phyloP scores from a whole-genome alignment of 1,140 invertebrate genomes.

The Coelopa frigida region DNA sequence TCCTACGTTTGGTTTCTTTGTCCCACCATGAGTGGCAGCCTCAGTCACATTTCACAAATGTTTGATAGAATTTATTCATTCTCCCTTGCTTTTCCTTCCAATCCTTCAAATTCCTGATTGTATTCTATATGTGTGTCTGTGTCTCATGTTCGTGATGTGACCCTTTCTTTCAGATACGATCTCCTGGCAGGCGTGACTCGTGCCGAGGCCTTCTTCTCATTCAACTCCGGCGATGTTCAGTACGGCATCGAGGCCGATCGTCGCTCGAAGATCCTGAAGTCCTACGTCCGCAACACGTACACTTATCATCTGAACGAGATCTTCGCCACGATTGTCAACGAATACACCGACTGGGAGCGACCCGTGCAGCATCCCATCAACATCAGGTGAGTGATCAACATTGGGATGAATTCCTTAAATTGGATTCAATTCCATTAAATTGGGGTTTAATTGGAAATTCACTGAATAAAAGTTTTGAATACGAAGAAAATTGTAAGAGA shows the following conservation, averaged over 20 bases:
- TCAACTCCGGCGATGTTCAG: slow-evolving; percentile 84
- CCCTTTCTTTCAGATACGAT: slow-evolving; percentile 80
- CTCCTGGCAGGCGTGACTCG: slow-evolving; percentile 88
- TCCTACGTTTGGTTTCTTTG: too few species aligned
- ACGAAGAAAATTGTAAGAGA: too few species aligned
- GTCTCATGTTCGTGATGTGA: slow-evolving; percentile 4
- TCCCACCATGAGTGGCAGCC: too few species aligned
- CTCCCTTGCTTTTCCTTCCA: slow-evolving; percentile 4
- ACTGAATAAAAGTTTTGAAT: too few species aligned
- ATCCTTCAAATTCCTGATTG: neutral
- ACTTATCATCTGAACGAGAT: slow-evolving; percentile 79
- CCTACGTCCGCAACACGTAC: slow-evolving; percentile 89
- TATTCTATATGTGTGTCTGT: neutral
- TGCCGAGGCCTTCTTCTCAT: slow-evolving; percentile 78
- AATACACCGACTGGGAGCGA: slow-evolving; percentile 95
- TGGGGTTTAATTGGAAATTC: slow-evolving; percentile 3
- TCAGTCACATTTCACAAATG: too few species aligned
- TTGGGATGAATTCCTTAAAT: neutral
- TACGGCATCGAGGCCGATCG: slow-evolving; percentile 85
- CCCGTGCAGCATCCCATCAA: slow-evolving; percentile 88
- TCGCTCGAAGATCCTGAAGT: slow-evolving; percentile 81
- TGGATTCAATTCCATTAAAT: neutral
- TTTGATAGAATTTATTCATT: slow-evolving; percentile 6
- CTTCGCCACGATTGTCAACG: slow-evolving; percentile 83
- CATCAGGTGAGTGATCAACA: slow-evolving; percentile 54